Conservation (phyloP, 2,797 vertebrate species). For the Tympanoctomys barrerae region DNA sequence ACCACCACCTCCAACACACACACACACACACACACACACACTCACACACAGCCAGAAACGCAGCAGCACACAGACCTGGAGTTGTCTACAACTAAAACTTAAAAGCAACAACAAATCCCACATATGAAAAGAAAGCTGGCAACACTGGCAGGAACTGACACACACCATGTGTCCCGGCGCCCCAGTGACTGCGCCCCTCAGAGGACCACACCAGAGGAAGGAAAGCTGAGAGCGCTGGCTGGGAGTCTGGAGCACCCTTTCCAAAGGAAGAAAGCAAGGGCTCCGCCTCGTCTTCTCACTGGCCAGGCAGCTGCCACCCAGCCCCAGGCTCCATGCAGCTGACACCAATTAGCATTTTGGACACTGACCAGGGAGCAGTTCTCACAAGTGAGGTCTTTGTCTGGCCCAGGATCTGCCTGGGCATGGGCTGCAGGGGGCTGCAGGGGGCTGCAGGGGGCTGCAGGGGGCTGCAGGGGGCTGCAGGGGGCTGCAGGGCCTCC, state of each 20-base stretch:
- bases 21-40: no score
- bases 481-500: slow-evolving; percentile 40
- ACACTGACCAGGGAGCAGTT: slow-evolving; percentile 78
- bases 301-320: slow-evolving; percentile 83
- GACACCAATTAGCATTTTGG: slow-evolving; percentile 86
- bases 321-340: slow-evolving; percentile 83
- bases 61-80: not conserved
- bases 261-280: slow-evolving; percentile 64
- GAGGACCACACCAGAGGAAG: not conserved
- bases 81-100: not conserved
- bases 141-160: not conserved
- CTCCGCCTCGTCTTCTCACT: slow-evolving; percentile 67
- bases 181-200: not conserved
- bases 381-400: slow-evolving; percentile 83
- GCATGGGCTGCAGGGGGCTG: slow-evolving; percentile 61
- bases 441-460: slow-evolving; percentile 2
- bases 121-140: not conserved
- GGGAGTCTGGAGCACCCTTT: slow-evolving; percentile 19
- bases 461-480: slow-evolving; percentile 65
- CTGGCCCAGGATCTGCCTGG: slow-evolving; percentile 61
- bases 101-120: not conserved
- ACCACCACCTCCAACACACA: not conserved
- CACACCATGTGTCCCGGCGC: not conserved
- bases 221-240: slow-evolving; percentile 26
- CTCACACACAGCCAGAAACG: not conserved